Conservation (phyloP, 2,797 vertebrate species). For the Moxostoma hubbsi region DNA sequence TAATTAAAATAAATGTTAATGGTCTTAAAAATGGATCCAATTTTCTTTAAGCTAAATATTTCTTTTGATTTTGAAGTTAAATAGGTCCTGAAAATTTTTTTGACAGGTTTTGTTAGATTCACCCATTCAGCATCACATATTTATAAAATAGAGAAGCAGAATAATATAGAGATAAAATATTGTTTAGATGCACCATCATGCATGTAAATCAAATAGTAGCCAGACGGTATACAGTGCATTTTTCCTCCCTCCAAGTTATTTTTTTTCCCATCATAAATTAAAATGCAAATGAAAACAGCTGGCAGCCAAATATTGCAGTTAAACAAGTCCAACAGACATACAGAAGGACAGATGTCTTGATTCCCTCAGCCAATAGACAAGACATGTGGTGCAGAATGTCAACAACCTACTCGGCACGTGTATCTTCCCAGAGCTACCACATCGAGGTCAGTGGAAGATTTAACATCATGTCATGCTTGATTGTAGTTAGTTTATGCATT, state of each 20-base stretch:
- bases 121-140: neutral
- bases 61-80: neutral
- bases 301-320: slow-evolving; percentile 59
- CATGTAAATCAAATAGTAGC: slow-evolving; percentile 1
- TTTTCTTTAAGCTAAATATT: neutral
- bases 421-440: neutral
- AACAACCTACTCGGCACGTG: neutral
- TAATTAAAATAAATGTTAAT: neutral
- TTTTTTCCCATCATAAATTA: slow-evolving; percentile 60
- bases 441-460: slow-evolving; percentile 3
- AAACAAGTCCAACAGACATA: slow-evolving; percentile 58
- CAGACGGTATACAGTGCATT: neutral
- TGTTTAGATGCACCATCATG: neutral
- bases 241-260: slow-evolving; percentile 32
- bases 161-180: neutral
- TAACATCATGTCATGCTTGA: neutral
- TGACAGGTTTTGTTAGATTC: neutral
- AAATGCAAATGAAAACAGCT: slow-evolving; percentile 69
- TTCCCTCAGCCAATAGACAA: slow-evolving; percentile 42
- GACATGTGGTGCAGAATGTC: slow-evolving; percentile 26
- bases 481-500: neutral
- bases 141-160: neutral
- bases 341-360: slow-evolving; percentile 59
- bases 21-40: no score
- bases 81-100: neutral